Percentiles rank a stretch among this genome's conserved stretches.
phyloP scores from a whole-genome alignment of 2,888 invertebrate genomes.

The Brachyptera risi region DNA sequence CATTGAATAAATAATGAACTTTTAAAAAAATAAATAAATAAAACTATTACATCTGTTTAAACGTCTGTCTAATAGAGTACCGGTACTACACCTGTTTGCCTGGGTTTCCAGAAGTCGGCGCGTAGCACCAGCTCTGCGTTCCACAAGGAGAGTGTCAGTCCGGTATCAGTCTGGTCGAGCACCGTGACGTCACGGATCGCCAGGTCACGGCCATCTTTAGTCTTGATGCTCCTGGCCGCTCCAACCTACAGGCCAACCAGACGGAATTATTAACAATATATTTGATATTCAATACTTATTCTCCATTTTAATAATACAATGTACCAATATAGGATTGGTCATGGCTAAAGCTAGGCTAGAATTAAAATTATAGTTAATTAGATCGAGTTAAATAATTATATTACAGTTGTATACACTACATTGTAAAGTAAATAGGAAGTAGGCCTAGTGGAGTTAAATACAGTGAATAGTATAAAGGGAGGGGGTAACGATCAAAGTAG shows the following conservation, averaged over 20 bases:
- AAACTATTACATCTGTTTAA: neutral
- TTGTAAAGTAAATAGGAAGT: too few species aligned
- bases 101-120: constrained; percentile 63
- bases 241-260: constrained; percentile 46
- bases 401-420: too few species aligned
- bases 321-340: too few species aligned
- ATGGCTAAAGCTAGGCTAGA: too few species aligned
- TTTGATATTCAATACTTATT: neutral
- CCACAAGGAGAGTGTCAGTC: constrained; percentile 61
- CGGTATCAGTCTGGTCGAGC: constrained; percentile 59
- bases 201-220: constrained; percentile 55
- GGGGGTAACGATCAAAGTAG: too few species aligned
- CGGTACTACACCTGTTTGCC: constrained; percentile 55
- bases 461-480: too few species aligned
- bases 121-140: constrained; percentile 65
- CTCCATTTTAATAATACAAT: neutral
- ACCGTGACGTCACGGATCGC: constrained; percentile 63
- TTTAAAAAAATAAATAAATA: too few species aligned
- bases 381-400: too few species aligned
- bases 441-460: too few species aligned
- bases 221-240: constrained; percentile 57
- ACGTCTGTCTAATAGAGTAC: neutral
- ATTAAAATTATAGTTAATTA: too few species aligned
- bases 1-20: too few species aligned
- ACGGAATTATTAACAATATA: constrained; percentile 1